Evolutionary conservation across 2,888 invertebrate species (phyloP).

Genomic region (Agonum fuliginosum): DNA sequence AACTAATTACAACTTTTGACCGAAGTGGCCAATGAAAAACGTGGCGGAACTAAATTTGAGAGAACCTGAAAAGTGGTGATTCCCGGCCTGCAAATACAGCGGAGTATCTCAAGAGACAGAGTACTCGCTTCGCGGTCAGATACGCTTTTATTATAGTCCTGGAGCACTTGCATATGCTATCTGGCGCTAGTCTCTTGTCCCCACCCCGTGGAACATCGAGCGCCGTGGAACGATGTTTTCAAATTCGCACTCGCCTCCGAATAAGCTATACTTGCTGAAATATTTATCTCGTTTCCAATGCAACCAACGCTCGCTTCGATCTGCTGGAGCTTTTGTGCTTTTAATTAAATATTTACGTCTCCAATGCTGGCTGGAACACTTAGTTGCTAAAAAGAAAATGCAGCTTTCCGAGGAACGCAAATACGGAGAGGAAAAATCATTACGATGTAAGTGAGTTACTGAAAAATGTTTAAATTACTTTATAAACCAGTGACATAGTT

Average conservation of each 20-base stretch:
- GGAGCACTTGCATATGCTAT: slow-evolving; percentile 38
- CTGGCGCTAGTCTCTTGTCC: background rate
- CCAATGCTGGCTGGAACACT: background rate
- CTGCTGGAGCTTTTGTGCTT: slow-evolving; percentile 12
- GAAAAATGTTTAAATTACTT: too few species aligned
- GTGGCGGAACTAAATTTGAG: too few species aligned
- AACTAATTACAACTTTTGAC: too few species aligned
- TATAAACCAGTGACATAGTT: too few species aligned
- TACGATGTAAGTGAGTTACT: too few species aligned
- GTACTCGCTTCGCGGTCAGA: slow-evolving; percentile 39
- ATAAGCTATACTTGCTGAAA: slow-evolving; percentile 36
- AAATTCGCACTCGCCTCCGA: slow-evolving; percentile 30
- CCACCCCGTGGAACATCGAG: background rate
- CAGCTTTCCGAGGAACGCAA: too few species aligned
- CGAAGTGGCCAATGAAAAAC: too few species aligned
- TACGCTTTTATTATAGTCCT: slow-evolving; percentile 47
- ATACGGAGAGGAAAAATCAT: too few species aligned
- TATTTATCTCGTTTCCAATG: slow-evolving; percentile 42
- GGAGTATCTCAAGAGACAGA: background rate
- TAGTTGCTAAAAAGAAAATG: background rate
- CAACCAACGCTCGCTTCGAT: slow-evolving; percentile 7
- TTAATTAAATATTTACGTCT: slow-evolving; percentile 56
- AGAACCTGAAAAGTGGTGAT: too few species aligned
- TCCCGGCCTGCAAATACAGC: slow-evolving; percentile 17
- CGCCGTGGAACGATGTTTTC: slow-evolving; percentile 19